Evolutionary conservation across 2,797 vertebrate species (phyloP).

Genomic region (Lindbergichthys nudifrons): DNA sequence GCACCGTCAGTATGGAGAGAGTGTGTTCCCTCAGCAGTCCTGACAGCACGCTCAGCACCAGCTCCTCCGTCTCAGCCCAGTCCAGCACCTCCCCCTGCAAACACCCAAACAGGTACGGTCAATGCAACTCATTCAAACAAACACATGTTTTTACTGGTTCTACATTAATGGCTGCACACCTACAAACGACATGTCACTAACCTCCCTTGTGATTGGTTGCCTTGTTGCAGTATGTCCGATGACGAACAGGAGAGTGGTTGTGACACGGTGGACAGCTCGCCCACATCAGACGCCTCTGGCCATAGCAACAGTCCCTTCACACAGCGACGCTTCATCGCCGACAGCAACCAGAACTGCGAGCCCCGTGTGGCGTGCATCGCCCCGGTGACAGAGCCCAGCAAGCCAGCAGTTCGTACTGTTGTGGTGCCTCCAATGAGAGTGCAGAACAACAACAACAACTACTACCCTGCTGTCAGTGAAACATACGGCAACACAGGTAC

Average conservation of each 20-base stretch:
- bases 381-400: slow-evolving; percentile 85
- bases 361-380: slow-evolving; percentile 80
- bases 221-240: slow-evolving; percentile 91
- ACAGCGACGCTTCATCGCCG: slow-evolving; percentile 87
- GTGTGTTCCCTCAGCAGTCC: slow-evolving; percentile 98
- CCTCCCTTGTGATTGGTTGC: not conserved
- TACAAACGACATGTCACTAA: not conserved
- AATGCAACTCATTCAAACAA: not conserved
- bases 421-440: slow-evolving; percentile 93
- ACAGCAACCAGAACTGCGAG: slow-evolving; percentile 88
- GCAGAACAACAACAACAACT: slow-evolving; percentile 87
- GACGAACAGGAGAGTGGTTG: slow-evolving; percentile 97
- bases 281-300: slow-evolving; percentile 91
- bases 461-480: slow-evolving; percentile 83
- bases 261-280: slow-evolving; percentile 94
- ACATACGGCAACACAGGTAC: slow-evolving; percentile 88
- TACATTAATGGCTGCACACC: too few relatives aligned
- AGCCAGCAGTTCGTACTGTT: slow-evolving; percentile 90
- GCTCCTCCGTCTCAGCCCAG: slow-evolving; percentile 90
- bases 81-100: slow-evolving; percentile 95
- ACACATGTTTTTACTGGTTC: not conserved
- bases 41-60: slow-evolving; percentile 96
- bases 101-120: slow-evolving; percentile 91
- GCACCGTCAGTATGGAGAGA: slow-evolving; percentile 95
- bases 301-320: slow-evolving; percentile 90